These are phyloP conservation scores for Leucoraja ocellata DNA, from an alignment of 2,797 vertebrate species.

Conservation along the genomic window DNA sequence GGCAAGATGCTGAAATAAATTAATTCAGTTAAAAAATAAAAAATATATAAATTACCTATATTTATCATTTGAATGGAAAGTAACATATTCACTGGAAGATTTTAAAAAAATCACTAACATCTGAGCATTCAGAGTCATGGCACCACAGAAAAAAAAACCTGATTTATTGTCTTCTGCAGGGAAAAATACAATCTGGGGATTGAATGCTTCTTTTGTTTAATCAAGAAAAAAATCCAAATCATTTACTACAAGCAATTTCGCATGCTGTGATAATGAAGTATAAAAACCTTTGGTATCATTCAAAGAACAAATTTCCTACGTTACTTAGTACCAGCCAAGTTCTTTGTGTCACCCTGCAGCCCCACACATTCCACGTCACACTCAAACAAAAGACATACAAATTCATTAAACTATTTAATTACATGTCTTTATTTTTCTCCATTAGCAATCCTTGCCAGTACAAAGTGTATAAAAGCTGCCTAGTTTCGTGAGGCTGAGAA, in stretches of 20 bases:
- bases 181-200: constrained; percentile 60
- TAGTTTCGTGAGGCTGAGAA: constrained; percentile 68
- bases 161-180: constrained; percentile 56
- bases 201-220: constrained; percentile 82
- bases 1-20: not conserved
- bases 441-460: constrained; percentile 70
- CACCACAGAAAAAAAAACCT: constrained; percentile 54
- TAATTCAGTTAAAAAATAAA: not conserved
- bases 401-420: constrained; percentile 99
- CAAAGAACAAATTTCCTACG: constrained; percentile 89
- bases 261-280: constrained; percentile 99
- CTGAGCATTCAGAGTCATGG: constrained; percentile 46
- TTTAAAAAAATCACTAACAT: not conserved
- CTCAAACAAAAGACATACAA: constrained; percentile 80
- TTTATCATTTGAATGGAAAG: not conserved
- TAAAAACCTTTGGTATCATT: constrained; percentile 87
- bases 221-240: constrained; percentile 80
- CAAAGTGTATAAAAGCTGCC: constrained; percentile 76
- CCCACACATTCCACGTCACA: constrained; percentile 64
- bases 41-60: not conserved
- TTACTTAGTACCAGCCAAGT: constrained; percentile 73
- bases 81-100: not conserved
- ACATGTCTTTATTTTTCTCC: constrained; percentile 72
- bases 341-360: constrained; percentile 70
- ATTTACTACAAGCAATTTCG: constrained; percentile 97